Percentiles rank a stretch among this genome's conserved stretches.
Conservation (phyloP, 2,888 invertebrate species). For the Galeopsomyia nigrocyanea region DNA sequence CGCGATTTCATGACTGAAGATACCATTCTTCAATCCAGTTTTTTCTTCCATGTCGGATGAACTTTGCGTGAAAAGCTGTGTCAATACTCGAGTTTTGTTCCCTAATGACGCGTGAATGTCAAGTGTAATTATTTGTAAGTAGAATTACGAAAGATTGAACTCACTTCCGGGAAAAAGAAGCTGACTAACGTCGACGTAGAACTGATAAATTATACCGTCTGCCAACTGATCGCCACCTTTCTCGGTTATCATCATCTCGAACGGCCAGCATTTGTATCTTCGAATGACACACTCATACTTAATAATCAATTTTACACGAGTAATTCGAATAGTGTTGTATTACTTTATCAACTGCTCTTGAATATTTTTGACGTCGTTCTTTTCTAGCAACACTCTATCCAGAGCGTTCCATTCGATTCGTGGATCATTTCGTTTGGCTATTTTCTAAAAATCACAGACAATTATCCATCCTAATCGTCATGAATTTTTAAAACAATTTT, state of each 20-base stretch:
- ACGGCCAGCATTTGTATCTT: conserved; percentile 60
- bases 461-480: too few relatives aligned
- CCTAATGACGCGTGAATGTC: conserved; percentile 44
- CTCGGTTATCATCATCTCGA: conserved; percentile 52
- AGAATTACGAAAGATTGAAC: conserved; percentile 7
- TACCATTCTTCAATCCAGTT: conserved; percentile 50
- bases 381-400: conserved; percentile 49
- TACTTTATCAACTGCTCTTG: conserved; percentile 53
- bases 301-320: not conserved
- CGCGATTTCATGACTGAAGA: conserved; percentile 45
- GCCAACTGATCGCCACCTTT: not conserved
- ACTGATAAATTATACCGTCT: conserved; percentile 45
- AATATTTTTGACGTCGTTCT: conserved; percentile 43
- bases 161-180: conserved; percentile 62
- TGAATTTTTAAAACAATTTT: not conserved
- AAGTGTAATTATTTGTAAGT: not conserved
- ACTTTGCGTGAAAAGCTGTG: conserved; percentile 53
- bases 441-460: conserved; percentile 43
- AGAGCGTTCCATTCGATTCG: conserved; percentile 60
- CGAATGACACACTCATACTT: not conserved
- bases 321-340: not conserved
- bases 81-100: conserved; percentile 51
- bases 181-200: conserved; percentile 56
- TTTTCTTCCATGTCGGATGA: conserved; percentile 50
- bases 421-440: conserved; percentile 44